Conservation (phyloP, 2,797 vertebrate species). For the Echiichthys vipera region DNA sequence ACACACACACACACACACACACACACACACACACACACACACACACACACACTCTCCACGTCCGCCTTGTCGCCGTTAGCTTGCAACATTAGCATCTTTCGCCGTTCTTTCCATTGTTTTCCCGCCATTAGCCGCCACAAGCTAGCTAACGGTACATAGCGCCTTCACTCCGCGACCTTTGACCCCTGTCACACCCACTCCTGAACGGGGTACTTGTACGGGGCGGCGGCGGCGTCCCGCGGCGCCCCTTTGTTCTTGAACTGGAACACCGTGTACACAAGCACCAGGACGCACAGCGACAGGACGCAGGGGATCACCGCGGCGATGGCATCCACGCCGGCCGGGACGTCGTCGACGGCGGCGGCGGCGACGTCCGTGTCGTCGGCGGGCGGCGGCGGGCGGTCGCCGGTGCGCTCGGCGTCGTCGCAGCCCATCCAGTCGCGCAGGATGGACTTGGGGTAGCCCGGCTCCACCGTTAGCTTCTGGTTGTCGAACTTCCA, state of each 20-base stretch:
- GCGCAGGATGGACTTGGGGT: slow-evolving; percentile 94
- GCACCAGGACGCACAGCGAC: slow-evolving; percentile 96
- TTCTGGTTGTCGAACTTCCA: slow-evolving; percentile 99
- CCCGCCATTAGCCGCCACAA: not conserved
- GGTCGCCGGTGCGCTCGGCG: slow-evolving; percentile 87
- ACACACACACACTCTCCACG: slow-evolving; percentile 8
- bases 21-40: not conserved
- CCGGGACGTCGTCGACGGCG: slow-evolving; percentile 94
- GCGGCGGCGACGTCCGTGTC: slow-evolving; percentile 98
- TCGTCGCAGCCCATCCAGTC: slow-evolving; percentile 99
- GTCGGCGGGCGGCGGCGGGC: slow-evolving; percentile 90
- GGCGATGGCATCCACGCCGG: slow-evolving; percentile 96
- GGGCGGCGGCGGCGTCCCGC: slow-evolving; percentile 89
- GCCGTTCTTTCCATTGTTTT: slow-evolving; percentile 10
- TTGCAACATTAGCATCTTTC: slow-evolving; percentile 15
- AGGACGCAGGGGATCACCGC: slow-evolving; percentile 98
- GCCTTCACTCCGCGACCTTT: slow-evolving; percentile 25
- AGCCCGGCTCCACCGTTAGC: slow-evolving; percentile 94
- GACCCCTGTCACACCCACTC: slow-evolving; percentile 97
- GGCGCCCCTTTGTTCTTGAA: slow-evolving; percentile 98
- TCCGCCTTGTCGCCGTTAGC: slow-evolving; percentile 1
- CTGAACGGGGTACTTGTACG: slow-evolving; percentile 98
- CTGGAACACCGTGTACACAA: slow-evolving; percentile 98
- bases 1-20: not conserved
- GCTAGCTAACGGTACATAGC: slow-evolving; percentile 7